Evolutionary conservation across 1,140 invertebrate species (phyloP).

Genomic region (Magallana ariakensis): DNA sequence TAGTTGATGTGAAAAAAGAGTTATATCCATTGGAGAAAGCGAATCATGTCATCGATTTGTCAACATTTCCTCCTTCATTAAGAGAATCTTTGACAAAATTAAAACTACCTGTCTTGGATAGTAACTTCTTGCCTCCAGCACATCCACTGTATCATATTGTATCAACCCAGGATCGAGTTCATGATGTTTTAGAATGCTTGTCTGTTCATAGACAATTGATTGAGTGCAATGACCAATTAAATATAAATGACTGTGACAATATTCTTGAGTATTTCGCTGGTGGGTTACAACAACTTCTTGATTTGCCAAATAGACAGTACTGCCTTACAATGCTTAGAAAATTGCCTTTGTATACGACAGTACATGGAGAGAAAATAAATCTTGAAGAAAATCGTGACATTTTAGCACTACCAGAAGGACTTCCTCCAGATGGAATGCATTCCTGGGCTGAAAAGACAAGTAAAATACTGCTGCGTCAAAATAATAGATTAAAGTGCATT

Average conservation of each 20-base stretch:
- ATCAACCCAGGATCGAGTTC: not conserved
- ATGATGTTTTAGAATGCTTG: slow-evolving; percentile 23
- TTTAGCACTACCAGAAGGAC: not conserved
- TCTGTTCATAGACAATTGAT: not conserved
- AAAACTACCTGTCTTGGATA: not conserved
- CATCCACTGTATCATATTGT: not conserved
- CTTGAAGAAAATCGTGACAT: not conserved
- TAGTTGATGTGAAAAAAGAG: not conserved
- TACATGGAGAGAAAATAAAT: not conserved
- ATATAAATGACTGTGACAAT: not conserved
- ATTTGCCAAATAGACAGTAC: not conserved
- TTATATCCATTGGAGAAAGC: not conserved
- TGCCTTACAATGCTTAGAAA: not conserved
- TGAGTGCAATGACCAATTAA: not conserved
- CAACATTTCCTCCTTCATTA: not conserved
- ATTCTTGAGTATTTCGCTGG: slow-evolving; percentile 2
- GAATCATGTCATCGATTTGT: not conserved
- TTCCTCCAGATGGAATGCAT: slow-evolving; percentile 18
- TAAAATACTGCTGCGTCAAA: not conserved
- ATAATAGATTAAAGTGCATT: not conserved
- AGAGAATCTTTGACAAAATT: not conserved
- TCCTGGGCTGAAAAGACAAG: not conserved
- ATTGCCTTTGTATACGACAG: not conserved
- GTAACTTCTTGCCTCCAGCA: not conserved
- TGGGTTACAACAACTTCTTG: not conserved